Conservation (phyloP, 2,797 vertebrate genomes). For the Anabas testudineus region DNA sequence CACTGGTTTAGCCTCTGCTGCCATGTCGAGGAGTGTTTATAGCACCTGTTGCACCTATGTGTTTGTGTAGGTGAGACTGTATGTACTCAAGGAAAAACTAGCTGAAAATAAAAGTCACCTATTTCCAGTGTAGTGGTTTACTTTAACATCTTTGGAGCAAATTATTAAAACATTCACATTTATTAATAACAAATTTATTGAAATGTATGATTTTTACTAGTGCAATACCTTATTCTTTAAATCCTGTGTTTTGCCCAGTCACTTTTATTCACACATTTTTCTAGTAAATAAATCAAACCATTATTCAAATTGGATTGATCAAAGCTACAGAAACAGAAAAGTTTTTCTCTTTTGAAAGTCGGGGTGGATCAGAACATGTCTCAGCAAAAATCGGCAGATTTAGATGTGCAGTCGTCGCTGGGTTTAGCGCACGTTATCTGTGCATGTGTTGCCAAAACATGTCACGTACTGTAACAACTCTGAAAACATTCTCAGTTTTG, state of each 20-base stretch:
- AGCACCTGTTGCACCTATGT: conserved; percentile 4
- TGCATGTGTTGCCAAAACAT: neutral
- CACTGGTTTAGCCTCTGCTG: conserved; percentile 24
- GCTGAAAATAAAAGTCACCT: neutral
- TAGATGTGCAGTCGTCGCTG: too few species aligned
- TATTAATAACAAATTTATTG: too few species aligned
- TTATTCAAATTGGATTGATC: neutral
- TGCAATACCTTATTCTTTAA: neutral
- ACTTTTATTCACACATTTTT: neutral
- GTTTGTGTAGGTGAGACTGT: neutral
- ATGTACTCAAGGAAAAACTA: conserved; percentile 5
- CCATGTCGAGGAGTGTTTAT: conserved; percentile 25
- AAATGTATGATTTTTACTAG: too few species aligned
- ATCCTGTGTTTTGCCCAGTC: neutral
- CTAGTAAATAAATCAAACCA: neutral
- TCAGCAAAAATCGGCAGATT: too few species aligned
- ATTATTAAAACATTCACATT: too few species aligned
- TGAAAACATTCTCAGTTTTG: neutral
- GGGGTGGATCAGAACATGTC: neutral
- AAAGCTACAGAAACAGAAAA: neutral
- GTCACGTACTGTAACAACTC: neutral
- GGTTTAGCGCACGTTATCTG: too few species aligned
- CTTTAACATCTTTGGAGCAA: too few species aligned
- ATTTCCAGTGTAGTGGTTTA: neutral
- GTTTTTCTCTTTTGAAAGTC: neutral